These are phyloP conservation scores for Scolopax mira DNA, from an alignment of 2,113 vertebrate species.

Conservation along the genomic window DNA sequence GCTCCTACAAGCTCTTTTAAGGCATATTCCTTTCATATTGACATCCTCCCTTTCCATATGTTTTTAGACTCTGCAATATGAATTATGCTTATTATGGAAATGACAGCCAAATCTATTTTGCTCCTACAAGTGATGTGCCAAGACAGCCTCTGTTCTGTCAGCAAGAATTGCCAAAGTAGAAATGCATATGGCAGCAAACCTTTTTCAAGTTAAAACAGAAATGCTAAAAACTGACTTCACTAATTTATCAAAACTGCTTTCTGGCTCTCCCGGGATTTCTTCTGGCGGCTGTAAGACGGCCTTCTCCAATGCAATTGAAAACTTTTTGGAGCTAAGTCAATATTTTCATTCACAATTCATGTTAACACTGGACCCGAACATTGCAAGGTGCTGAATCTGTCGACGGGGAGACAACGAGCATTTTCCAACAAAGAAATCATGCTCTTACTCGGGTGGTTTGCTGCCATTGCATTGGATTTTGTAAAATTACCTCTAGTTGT, in stretches of 20 bases:
- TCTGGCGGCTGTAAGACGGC: background rate
- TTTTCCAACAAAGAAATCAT: constrained; percentile 5
- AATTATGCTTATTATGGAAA: constrained; percentile 58
- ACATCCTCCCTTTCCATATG: constrained; percentile 12
- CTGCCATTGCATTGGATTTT: background rate
- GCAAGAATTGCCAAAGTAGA: constrained; percentile 58
- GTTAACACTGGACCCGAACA: background rate
- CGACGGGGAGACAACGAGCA: background rate
- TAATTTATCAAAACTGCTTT: constrained; percentile 70
- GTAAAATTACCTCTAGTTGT: background rate
- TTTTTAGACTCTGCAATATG: constrained; percentile 55
- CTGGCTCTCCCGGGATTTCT: constrained; percentile 41
- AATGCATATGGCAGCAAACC: constrained; percentile 59
- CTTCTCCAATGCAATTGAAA: constrained; percentile 13
- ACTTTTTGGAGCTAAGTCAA: constrained; percentile 43
- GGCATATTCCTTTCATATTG: background rate
- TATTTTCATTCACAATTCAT: constrained; percentile 53
- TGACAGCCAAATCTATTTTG: constrained; percentile 63
- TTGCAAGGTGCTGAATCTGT: background rate
- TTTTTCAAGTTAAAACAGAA: constrained; percentile 59
- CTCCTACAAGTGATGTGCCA: constrained; percentile 53
- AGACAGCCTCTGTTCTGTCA: constrained; percentile 59
- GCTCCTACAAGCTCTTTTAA: background rate
- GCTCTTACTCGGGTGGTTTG: background rate
- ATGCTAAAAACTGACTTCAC: constrained; percentile 54